Base-by-base conservation (phyloP, 2,113 vertebrate species). In the Ceuthmochares aereus region DNA sequence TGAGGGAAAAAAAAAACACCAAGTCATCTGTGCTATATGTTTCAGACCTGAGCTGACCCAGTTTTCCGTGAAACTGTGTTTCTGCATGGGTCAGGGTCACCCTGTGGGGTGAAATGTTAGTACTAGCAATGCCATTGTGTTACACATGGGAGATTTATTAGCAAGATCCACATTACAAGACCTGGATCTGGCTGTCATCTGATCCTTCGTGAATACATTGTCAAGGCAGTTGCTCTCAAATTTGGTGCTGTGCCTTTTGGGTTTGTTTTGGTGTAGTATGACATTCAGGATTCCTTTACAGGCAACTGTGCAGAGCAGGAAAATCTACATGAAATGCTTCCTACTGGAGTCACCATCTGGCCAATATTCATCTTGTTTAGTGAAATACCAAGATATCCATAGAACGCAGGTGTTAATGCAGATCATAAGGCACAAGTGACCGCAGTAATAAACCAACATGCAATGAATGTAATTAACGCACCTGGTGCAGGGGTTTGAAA, bases 241-340 rank as follows among this genome's bases (percentile, higher is more conserved):
- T 60, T 84, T 56, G 47, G 2, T 4, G 20, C 77, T 72, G 92
- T 21, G 29, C 58, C 73, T 85, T 90, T 89, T 87, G 72, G 70
- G 67, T 94, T 88, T 89, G 81, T 83, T 95, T 96, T 82, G 90
- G 84, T 88, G 88, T 91, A 19, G 70, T 32, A 6, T 95, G 94
- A 95, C 97, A 95, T 97, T 98, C 96, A 97, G 91, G 96, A 98
- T 98, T 97, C 97, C 98, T 98, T 96, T 97, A 96, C 96, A 97
- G 95, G 93, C 94, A 96, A 94, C 84, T 64, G 93, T 86, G 80
- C 62, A 42, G 30, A 93, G 94, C 90, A 82, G 89, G 91, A 79
- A 96, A 96, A 96, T 93, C 94, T 91, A 73, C 2, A 23, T 97
- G 97, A 97, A 96, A 97, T 83, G 95, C 93, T 95, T 96, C 96